Evolutionary conservation across 2,888 invertebrate species (phyloP), one percentile per base, ranked within the genome.

Genomic region (Xanthia icteritia): DNA sequence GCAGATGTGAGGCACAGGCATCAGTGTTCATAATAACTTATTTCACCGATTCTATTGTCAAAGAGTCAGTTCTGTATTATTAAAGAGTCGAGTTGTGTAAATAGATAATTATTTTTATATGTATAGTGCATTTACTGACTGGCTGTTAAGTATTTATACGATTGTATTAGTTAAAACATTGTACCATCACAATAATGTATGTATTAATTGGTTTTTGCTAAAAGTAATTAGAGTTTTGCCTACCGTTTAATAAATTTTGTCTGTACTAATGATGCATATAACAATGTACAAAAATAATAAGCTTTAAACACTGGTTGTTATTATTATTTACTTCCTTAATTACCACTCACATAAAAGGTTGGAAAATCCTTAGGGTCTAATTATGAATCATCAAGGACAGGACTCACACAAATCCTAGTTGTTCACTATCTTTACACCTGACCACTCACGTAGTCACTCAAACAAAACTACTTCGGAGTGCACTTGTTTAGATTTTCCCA

Each of bases 261-360:
- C 92, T 92, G 86, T 93, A 96, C 95, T 95, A 95, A 95, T 94
- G 89, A 92, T 89, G 94, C 95, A 91, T 95, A 93, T 95, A 96
- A 96, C 92, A 94, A 91, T 94, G 95, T 96, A 95, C 94, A 96
- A 96, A 96, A 95, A 95, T 95, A 95, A 96, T 94, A 96, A 95
- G 96, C 96, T 96, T 96, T 96, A 96, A 96, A 94, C 91, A 93
- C 92, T 91, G 78, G 77, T 78, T 72, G 77, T 87, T 88, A 79
- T 89, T 89, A 83, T 92, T 89, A 85, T 91, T 89, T 86, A 54
- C 8, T 9, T 61, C 20, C 45, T n/a, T 64, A 23, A 64, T 67
- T 27, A n/a, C 6, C 6, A 51, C 8, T 5, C 31, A 31, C 9
- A 23, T 15, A 23, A 39, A 23, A 31, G 31, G 31, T 31, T 31